A percentile compares a stretch with the other conserved stretches of the same genome.
Evolutionary conservation across 1,140 invertebrate genomes (phyloP).

Genomic region (Ctenoplectra terminalis): DNA sequence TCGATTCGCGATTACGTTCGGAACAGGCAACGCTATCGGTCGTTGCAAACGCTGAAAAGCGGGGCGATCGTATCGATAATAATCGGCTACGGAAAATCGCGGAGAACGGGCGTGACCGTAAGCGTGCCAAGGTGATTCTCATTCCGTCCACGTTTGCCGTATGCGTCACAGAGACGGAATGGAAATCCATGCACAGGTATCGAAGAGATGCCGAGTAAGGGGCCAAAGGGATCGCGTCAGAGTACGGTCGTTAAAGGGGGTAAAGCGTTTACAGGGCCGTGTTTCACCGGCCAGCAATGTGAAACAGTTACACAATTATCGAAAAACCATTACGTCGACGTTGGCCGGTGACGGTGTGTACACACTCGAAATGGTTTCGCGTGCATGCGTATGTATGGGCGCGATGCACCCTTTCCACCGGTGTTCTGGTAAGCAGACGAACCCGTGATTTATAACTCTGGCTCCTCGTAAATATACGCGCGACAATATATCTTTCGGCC

Average conservation of each 20-base stretch:
- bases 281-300: constrained; percentile 66
- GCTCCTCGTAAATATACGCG: constrained; percentile 67
- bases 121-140: constrained; percentile 57
- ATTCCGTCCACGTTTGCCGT: constrained; percentile 55
- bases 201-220: constrained; percentile 2
- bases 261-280: constrained; percentile 64
- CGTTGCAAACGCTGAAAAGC: constrained; percentile 7
- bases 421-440: constrained; percentile 63
- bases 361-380: not conserved
- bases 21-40: not conserved
- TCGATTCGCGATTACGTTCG: constrained; percentile 18
- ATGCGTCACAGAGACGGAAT: constrained; percentile 58
- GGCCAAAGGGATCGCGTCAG: constrained; percentile 31
- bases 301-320: constrained; percentile 71
- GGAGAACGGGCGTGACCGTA: constrained; percentile 38
- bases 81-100: constrained; percentile 34
- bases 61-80: constrained; percentile 18
- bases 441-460: constrained; percentile 66
- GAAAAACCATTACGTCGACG: constrained; percentile 69
- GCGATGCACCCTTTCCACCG: constrained; percentile 23
- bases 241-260: constrained; percentile 56
- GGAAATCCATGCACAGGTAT: constrained; percentile 49
- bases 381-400: not conserved
- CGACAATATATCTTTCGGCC: constrained; percentile 66
- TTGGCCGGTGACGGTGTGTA: constrained; percentile 46